Evolutionary conservation across 2,797 vertebrate species (phyloP).

Genomic region (Phyllotis vaccarum): DNA sequence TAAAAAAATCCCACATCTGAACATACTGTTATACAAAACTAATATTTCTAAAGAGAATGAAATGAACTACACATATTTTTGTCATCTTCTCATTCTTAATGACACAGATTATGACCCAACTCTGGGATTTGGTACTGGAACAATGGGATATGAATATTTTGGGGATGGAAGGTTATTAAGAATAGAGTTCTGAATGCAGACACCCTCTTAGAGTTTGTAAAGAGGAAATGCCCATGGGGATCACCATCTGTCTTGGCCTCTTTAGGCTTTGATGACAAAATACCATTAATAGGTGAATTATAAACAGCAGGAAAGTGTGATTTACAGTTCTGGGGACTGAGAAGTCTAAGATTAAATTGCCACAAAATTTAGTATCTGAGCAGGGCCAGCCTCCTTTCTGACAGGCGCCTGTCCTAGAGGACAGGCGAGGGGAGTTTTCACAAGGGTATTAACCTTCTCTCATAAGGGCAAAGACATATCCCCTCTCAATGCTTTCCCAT

Average conservation of each 20-base stretch:
- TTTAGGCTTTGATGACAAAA: background rate
- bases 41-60: background rate
- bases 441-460: background rate
- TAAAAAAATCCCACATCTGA: background rate
- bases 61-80: slow-evolving; percentile 26
- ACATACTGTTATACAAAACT: background rate
- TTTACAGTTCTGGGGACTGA: background rate
- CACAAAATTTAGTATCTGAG: background rate
- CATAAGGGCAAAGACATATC: background rate
- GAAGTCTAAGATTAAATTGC: background rate
- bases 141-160: background rate
- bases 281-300: background rate
- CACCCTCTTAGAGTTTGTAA: background rate
- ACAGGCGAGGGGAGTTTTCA: background rate
- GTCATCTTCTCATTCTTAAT: background rate
- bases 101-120: background rate
- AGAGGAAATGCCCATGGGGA: background rate
- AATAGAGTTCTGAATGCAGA: background rate
- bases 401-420: background rate
- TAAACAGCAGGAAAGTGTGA: background rate
- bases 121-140: background rate
- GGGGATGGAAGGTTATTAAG: background rate
- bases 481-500: too few relatives aligned
- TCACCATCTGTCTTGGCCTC: background rate
- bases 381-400: background rate